A percentile compares a stretch with the other conserved stretches of the same genome.
Evolutionary conservation across 2,797 vertebrate genomes (phyloP).

Genomic region (Perodicticus potto): DNA sequence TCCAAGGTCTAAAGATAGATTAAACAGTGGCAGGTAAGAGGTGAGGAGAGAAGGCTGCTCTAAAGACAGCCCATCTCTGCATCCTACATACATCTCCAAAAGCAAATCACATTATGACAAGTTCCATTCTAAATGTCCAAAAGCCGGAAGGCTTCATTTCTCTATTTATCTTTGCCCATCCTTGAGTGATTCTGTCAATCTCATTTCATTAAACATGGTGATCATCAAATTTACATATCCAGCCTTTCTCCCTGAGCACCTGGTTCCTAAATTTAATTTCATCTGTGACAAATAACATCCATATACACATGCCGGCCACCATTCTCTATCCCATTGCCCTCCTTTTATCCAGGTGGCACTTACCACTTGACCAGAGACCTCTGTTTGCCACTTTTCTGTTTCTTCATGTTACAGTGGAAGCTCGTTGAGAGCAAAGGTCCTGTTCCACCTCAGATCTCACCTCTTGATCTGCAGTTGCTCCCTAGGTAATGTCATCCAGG

Average conservation of each 20-base stretch:
- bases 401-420: neutral
- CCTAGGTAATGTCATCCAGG: neutral
- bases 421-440: neutral
- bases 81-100: neutral
- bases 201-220: neutral
- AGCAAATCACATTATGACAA: neutral
- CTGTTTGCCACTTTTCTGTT: neutral
- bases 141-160: neutral
- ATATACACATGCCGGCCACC: accelerated
- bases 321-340: neutral
- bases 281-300: neutral
- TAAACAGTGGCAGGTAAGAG: neutral
- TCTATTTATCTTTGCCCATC: neutral
- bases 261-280: neutral
- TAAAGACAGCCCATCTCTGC: neutral
- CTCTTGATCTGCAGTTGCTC: neutral
- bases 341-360: neutral
- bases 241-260: neutral
- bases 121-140: neutral
- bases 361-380: neutral
- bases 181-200: neutral
- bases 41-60: neutral
- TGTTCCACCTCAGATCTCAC: neutral
- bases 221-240: neutral
- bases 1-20: neutral